Percentiles rank a stretch among this genome's conserved stretches.
These are phyloP conservation scores for Ochropleura plecta DNA, from an alignment of 2,888 invertebrate genomes.

Conservation along the genomic window DNA sequence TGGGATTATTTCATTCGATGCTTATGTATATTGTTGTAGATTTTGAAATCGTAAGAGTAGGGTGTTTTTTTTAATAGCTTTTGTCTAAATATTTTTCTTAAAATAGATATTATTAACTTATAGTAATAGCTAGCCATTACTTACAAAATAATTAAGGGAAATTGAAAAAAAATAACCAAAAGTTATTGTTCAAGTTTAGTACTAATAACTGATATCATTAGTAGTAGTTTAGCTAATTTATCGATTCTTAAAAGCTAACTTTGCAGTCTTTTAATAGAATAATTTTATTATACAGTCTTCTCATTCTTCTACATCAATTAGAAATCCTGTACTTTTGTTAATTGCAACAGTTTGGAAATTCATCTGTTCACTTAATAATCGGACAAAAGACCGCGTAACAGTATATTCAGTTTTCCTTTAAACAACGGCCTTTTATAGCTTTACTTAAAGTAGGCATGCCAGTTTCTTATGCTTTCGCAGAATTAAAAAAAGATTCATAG, in stretches of 20 bases:
- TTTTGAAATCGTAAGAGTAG: not conserved
- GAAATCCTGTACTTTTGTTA: not conserved
- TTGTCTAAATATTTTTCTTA: not conserved
- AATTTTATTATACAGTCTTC: no score
- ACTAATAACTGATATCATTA: not conserved
- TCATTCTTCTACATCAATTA: not conserved
- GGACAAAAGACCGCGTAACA: not conserved
- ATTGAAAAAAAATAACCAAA: not conserved
- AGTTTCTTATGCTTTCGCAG: not conserved
- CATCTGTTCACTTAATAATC: not conserved
- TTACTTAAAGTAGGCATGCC: not conserved
- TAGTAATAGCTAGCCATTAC: no score
- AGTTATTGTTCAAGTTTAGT: not conserved
- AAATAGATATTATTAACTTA: not conserved
- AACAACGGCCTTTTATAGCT: not conserved
- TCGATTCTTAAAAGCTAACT: not conserved
- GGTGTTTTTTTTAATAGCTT: not conserved
- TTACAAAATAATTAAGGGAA: no score
- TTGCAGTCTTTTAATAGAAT: no score
- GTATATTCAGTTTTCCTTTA: conserved; percentile 6
- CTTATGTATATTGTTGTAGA: not conserved
- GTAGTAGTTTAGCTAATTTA: not conserved
- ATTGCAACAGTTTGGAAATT: not conserved
- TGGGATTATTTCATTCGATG: not conserved
- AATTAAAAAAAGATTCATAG: no score